Evolutionary conservation across 2,888 invertebrate genomes (phyloP).

Genomic region (Ochlodes sylvanus): DNA sequence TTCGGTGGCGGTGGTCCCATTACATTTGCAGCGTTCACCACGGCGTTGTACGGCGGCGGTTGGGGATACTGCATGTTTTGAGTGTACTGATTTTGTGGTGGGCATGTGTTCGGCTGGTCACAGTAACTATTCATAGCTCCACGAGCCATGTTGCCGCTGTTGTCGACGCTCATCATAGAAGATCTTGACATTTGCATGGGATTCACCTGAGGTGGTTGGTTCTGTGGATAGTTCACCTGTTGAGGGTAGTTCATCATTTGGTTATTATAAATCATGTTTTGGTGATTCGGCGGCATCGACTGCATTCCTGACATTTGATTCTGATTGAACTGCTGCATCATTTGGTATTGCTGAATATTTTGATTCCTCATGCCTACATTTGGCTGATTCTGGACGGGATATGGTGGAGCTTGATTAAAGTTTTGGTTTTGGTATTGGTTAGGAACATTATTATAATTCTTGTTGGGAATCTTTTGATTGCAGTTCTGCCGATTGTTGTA

Average conservation of each 20-base stretch:
- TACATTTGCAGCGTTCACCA: conserved; percentile 72
- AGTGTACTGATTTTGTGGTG: conserved; percentile 66
- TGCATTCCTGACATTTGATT: conserved; percentile 62
- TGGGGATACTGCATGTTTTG: conserved; percentile 74
- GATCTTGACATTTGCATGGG: conserved; percentile 77
- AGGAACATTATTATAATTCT: conserved; percentile 63
- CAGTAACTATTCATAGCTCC: conserved; percentile 73
- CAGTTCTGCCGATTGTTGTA: conserved; percentile 66
- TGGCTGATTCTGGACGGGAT: conserved; percentile 66
- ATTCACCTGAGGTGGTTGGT: conserved; percentile 66
- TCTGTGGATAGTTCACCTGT: conserved; percentile 60
- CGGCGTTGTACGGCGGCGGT: conserved; percentile 73
- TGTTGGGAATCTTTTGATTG: conserved; percentile 64
- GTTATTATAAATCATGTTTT: conserved; percentile 60
- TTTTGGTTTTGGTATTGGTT: conserved; percentile 73
- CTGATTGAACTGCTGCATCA: conserved; percentile 72
- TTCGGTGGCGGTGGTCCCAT: conserved; percentile 81
- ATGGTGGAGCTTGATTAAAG: conserved; percentile 65
- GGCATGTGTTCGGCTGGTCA: conserved; percentile 64
- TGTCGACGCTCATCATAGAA: conserved; percentile 79
- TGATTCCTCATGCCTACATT: conserved; percentile 64
- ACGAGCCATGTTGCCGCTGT: conserved; percentile 72
- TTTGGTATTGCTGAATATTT: conserved; percentile 72
- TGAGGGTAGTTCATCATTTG: conserved; percentile 71
- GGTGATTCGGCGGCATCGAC: conserved; percentile 61